phyloP scores from a whole-genome alignment of 2,797 vertebrate species.

The Chiloscyllium punctatum region DNA sequence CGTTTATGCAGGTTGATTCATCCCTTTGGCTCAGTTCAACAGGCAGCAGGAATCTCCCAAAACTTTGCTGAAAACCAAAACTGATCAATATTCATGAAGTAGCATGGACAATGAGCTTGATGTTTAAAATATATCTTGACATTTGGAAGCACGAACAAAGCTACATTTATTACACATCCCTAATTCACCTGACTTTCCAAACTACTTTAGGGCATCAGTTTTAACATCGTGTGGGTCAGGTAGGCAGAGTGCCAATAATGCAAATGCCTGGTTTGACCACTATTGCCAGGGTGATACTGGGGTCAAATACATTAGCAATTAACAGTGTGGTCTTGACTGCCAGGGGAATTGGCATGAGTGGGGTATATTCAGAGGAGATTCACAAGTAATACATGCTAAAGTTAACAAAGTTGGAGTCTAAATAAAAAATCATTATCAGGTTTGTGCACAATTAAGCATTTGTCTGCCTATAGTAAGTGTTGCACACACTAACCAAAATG shows the following conservation, averaged over 20 bases:
- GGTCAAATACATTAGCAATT: no score
- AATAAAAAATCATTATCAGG: not conserved
- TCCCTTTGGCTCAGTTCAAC: not conserved
- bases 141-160: not conserved
- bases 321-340: not conserved
- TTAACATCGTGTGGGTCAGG: not conserved
- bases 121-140: not conserved
- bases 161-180: not conserved
- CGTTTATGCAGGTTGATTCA: not conserved
- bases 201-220: not conserved
- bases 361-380: not conserved
- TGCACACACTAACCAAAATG: not conserved
- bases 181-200: not conserved
- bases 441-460: no score
- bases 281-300: not conserved
- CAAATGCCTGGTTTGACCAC: not conserved
- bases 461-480: not conserved
- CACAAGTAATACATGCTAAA: not conserved
- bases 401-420: not conserved
- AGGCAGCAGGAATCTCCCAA: fast-evolving
- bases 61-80: constrained; percentile 32
- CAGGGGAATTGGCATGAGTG: not conserved
- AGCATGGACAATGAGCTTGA: not conserved
- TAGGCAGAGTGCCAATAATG: not conserved
- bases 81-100: not conserved